phyloP scores from a whole-genome alignment of 2,113 vertebrate genomes.

The Dinomys branickii region DNA sequence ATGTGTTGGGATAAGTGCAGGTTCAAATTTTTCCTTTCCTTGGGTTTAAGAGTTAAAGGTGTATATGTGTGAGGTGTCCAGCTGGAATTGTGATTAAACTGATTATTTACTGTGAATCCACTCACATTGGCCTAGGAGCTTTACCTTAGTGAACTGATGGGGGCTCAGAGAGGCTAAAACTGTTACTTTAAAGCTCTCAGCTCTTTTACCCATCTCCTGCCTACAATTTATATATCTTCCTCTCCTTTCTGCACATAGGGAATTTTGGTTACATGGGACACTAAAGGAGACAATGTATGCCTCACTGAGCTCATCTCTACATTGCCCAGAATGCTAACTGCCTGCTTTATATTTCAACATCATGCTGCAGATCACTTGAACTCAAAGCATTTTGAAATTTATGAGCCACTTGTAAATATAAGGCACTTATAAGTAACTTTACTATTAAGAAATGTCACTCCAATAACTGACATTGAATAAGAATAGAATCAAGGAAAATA shows the following conservation, averaged over 20 bases:
- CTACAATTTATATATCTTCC: not conserved
- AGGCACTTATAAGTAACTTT: not conserved
- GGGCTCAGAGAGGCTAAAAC: not conserved
- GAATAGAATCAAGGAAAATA: constrained; percentile 26
- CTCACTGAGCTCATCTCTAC: constrained; percentile 35
- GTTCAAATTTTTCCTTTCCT: constrained; percentile 45
- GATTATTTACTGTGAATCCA: not conserved
- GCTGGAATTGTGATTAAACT: not conserved
- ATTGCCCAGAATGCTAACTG: not conserved
- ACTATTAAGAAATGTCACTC: constrained; percentile 26
- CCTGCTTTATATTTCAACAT: constrained; percentile 18
- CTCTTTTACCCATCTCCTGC: not conserved
- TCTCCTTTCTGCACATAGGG: not conserved
- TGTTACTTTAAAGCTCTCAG: not conserved
- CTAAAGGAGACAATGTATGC: not conserved
- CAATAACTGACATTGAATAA: constrained; percentile 9
- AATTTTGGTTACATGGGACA: constrained; percentile 6
- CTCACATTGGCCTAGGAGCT: not conserved
- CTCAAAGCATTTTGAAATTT: constrained; percentile 30
- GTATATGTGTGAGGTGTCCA: not conserved
- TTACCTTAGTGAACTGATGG: constrained; percentile 10
- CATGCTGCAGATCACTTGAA: not conserved
- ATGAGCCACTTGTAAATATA: not conserved
- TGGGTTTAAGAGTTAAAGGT: not conserved
- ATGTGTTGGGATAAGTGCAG: constrained; percentile 41